These are phyloP conservation scores for Ara ararauna DNA, from an alignment of 2,797 vertebrate genomes.

Conservation along the genomic window DNA sequence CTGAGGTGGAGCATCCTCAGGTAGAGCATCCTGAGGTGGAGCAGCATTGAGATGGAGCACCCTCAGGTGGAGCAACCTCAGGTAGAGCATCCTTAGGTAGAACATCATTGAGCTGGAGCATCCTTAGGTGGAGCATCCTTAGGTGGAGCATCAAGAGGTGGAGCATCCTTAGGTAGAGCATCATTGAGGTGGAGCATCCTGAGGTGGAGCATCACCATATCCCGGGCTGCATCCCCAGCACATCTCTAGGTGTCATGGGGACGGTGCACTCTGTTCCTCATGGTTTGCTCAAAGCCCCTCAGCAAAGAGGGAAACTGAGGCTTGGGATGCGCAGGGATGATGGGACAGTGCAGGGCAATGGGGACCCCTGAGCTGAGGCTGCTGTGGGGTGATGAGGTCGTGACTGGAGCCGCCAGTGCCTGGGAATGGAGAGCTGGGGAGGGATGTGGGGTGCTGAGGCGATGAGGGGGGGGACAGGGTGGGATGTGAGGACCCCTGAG, in stretches of 20 bases:
- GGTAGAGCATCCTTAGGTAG: no score
- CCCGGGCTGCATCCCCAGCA: neutral
- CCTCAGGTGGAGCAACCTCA: accelerated
- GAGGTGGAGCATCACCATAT: neutral
- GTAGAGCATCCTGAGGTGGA: neutral
- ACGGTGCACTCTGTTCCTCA: neutral
- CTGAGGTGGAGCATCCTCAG: no score
- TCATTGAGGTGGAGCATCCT: neutral
- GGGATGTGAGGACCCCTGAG: neutral
- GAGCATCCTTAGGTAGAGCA: neutral
- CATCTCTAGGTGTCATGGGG: neutral
- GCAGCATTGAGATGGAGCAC: no score
- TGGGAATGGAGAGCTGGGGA: neutral
- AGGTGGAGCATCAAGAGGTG: neutral
- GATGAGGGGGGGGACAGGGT: neutral
- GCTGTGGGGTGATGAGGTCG: accelerated
- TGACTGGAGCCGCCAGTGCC: neutral
- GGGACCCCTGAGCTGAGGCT: neutral
- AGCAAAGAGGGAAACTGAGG: neutral
- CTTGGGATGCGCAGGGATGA: neutral
- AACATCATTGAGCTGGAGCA: no score
- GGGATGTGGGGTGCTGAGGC: neutral
- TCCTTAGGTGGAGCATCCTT: neutral
- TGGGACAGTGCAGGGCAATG: neutral
- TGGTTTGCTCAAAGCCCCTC: neutral